Evolutionary conservation across 2,113 vertebrate species (phyloP).

Genomic region (Gallinago media): DNA sequence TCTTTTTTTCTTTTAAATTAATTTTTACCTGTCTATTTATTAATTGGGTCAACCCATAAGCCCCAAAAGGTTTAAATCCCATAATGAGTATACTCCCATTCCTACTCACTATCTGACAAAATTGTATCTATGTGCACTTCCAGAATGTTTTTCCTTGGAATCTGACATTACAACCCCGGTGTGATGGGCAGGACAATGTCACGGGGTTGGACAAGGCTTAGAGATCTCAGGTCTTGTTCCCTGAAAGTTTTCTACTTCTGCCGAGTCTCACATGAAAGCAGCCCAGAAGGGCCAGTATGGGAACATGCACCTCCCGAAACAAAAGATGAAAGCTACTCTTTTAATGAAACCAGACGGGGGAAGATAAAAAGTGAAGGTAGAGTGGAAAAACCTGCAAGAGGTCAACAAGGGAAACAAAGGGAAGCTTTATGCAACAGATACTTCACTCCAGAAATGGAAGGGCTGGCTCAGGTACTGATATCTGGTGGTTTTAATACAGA

Average conservation of each 20-base stretch:
- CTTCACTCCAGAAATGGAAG: constrained; percentile 6
- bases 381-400: constrained; percentile 48
- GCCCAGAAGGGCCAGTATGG: background rate
- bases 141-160: background rate
- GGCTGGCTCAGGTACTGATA: background rate
- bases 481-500: background rate
- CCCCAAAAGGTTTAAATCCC: background rate
- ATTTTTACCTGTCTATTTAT: background rate
- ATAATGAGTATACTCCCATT: background rate
- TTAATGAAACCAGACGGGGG: constrained; percentile 30
- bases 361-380: background rate
- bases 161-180: accelerated
- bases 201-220: accelerated
- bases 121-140: background rate
- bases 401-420: constrained; percentile 63
- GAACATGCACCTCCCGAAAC: background rate
- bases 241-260: background rate
- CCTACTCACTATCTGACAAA: background rate
- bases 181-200: background rate
- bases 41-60: background rate
- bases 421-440: constrained; percentile 38
- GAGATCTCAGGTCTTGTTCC: background rate
- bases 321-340: background rate
- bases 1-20: accelerated
- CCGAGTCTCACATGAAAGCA: background rate